Base-by-base conservation (phyloP, 2,888 invertebrate species). In the Oasisia sp. region DNA sequence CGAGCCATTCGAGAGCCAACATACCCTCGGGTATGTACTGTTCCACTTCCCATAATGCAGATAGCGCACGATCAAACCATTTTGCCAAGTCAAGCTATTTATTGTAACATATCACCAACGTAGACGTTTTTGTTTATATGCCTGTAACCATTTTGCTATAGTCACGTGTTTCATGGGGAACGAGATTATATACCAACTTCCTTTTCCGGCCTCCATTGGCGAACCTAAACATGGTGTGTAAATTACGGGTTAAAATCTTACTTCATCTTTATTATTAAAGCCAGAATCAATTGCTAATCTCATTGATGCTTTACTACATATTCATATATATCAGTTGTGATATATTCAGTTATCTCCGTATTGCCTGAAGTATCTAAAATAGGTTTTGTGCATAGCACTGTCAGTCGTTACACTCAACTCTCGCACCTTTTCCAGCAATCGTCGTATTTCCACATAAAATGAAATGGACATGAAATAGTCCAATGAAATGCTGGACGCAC, bases 131-230 rank as follows among this genome's bases (percentile, higher is more conserved):
- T 14, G 14, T 7, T 27, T 27, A 19, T 19, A n/a, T 19, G 5
- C 74, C 27, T 7, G 27, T 74, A 74, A 74, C 14, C 19, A 74
- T 27, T 7, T 74, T 27, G 74, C 74, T 27, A 19, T 27, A 74
- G 74, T 74, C 19, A 74, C 19, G 74, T 74, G 74, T 74, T 74
- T 74, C 74, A 74, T 7, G 74, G n/a, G 74, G 74, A 74, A 74
- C 74, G 27, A 74, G 74, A 74, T 14, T 74, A 74, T n/a, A 74
- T n/a, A 27, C 27, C 19, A 27, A 74, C 74, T 74, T 74, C 74
- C 74, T 74, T 74, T 74, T 74, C 74, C 74, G 74, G 74, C 74
- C 74, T 74, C 74, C 74, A 74, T 74, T 19, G 74, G 74, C 74
- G 74, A 74, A 74, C 74, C 74, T 74, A 74, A 74, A 74, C 74